Conservation (phyloP, 2,888 invertebrate genomes). For the Pyrochroa serraticornis region DNA sequence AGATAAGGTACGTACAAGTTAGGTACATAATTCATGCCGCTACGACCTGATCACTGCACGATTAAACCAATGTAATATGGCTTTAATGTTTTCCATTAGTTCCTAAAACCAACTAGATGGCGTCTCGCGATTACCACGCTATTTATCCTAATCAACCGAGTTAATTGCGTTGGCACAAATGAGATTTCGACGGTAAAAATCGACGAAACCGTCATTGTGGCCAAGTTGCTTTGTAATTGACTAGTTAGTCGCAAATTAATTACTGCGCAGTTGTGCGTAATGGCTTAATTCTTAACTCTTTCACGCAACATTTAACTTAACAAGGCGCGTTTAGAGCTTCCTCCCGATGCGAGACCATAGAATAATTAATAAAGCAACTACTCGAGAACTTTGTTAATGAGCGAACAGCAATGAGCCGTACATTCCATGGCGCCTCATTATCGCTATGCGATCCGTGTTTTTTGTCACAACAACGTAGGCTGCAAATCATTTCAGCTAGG, state of each 20-base stretch:
- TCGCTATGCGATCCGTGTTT: constrained; percentile 23
- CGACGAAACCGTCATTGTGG: not conserved
- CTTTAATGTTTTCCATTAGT: constrained; percentile 37
- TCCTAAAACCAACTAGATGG: constrained; percentile 35
- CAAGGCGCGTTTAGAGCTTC: constrained; percentile 26
- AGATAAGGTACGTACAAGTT: constrained; percentile 29
- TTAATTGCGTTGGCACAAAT: constrained; percentile 1
- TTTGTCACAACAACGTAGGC: constrained; percentile 11
- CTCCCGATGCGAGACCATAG: constrained; percentile 16
- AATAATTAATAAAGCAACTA: constrained; percentile 36
- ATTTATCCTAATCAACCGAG: constrained; percentile 23
- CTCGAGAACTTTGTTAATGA: constrained; percentile 31
- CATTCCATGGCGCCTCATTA: constrained; percentile 32
- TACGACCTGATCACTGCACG: constrained; percentile 35
- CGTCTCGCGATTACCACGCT: constrained; percentile 30
- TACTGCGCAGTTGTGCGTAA: constrained; percentile 26
- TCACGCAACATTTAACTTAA: constrained; percentile 38
- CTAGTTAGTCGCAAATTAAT: constrained; percentile 31
- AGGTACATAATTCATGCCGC: constrained; percentile 28
- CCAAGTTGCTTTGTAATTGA: constrained; percentile 9
- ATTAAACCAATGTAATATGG: constrained; percentile 37
- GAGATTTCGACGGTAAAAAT: not conserved
- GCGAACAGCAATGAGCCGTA: constrained; percentile 26
- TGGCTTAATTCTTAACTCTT: constrained; percentile 35
- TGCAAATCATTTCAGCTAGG: constrained; percentile 1